These are phyloP conservation scores for Acanthaster planci DNA, from an alignment of 35 echinoderm and acorn worm species.

Conservation along the genomic window DNA sequence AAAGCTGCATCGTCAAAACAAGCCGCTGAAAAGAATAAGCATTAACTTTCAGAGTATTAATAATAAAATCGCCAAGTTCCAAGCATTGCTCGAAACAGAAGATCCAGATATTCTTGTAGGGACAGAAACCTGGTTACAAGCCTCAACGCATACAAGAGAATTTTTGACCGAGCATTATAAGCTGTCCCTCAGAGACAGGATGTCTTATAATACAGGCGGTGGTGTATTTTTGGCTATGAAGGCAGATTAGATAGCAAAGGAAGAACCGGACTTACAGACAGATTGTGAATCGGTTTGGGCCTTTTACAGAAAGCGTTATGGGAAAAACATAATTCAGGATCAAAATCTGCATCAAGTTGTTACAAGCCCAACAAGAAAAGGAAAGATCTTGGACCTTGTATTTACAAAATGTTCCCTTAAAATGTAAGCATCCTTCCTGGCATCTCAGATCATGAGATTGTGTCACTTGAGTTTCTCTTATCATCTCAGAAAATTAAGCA, in stretches of 20 bases:
- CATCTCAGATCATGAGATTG: conserved; percentile 38
- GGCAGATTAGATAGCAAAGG: conserved; percentile 15
- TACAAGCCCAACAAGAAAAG: conserved; percentile 10
- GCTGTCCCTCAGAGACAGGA: conserved; percentile 14
- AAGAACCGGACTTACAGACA: neutral
- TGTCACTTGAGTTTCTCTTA: neutral
- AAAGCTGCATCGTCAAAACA: too few species aligned
- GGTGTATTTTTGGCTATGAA: conserved; percentile 36
- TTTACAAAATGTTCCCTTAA: conserved; percentile 37
- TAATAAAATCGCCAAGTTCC: too few species aligned
- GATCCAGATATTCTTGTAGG: conserved; percentile 42
- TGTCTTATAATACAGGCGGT: conserved; percentile 21
- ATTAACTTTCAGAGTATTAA: too few species aligned
- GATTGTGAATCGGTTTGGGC: conserved; percentile 33
- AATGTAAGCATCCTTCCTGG: conserved; percentile 30
- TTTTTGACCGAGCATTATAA: neutral
- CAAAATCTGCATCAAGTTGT: conserved; percentile 33
- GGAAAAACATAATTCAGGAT: neutral
- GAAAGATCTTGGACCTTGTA: conserved; percentile 29
- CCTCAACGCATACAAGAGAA: conserved; percentile 32
- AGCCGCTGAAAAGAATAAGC: too few species aligned
- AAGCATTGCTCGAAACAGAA: too few species aligned
- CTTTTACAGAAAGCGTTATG: conserved; percentile 24
- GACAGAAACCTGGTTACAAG: conserved; percentile 45
- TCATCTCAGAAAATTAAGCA: conserved; percentile 35